Base-by-base conservation (phyloP, 2,113 vertebrate genomes). In the Gallinago paraguaiae region DNA sequence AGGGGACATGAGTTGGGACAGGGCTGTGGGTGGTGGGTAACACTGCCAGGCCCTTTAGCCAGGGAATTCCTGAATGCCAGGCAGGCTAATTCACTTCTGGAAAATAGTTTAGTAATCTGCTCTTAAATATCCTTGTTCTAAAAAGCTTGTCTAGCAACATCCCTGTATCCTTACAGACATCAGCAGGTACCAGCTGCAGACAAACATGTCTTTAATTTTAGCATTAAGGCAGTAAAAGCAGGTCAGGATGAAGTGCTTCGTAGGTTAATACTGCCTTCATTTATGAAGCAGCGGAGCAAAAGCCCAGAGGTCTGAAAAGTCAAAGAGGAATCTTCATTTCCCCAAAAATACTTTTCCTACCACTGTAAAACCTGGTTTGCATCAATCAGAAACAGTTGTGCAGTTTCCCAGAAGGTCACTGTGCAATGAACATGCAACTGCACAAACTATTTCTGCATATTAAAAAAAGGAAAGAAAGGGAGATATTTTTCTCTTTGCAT, bases 11-110 rank as follows among this genome's bases (percentile, higher is more conserved):
- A 3, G 27, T 28, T 10, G 7, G 27, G 16, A 3, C 9, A 17
- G 24, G 37, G 28, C 68, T 12, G 0, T 5, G 46, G 53, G 27
- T 6, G n/a, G 20, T 2, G 4, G 50, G 25, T 2, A 14, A 5
- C 27, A 6, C 2, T 10, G 71, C 20, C n/a, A 35, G 9, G 11
- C 43, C 50, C 2, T 2, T 5, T 0, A 1, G 19, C 30, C 15
- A 12, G 69, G 19, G 25, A 41, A 50, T 16, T 50, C 43, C 53
- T 37, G 48, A 6, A 18, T 33, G 8, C 24, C 83, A 60, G 67
- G 33, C n/a, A 74, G 30, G 35, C 56, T 60, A 68, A 86, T 46
- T 75, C 33, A 24, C 4, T 10, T 30, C 17, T 60, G 43, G 69
- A 63, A 78, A 91, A 41, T 43, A 27, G n/a, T 17, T 75, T 24